Base-by-base conservation (phyloP, 2,797 vertebrate species). In the Brotula barbata region DNA sequence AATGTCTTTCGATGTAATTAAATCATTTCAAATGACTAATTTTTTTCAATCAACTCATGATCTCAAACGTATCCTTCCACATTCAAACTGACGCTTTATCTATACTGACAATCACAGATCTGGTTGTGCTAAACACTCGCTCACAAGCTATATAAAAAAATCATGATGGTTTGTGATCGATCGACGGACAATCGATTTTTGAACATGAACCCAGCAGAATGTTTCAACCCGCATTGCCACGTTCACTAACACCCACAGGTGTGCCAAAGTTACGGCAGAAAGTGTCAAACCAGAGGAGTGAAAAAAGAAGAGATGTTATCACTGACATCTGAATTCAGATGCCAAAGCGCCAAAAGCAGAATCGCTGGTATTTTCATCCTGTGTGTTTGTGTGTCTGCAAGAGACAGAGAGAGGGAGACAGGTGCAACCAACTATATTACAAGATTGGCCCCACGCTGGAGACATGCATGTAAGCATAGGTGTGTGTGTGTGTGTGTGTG, bases 251-350 rank as follows among this genome's bases (percentile, higher is more conserved):
- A 28, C 20, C 34, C n/a, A 64, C 89, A 90, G 88, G 84, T 89
- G 89, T 80, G 71, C 49, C 61, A 49, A 66, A 66, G 74, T 71
- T 82, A 81, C 73, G 82, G 85, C 71, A 80, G 61, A 80, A 64
- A 49, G 77, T 80, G 81, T 78, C 72, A 77, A 85, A 83, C 85
- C 83, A 66, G 62, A 81, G 33, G 68, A 75, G 79, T 82, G 82
- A 77, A 85, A 90, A 80, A 76, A 87, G 79, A 78, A 2, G 0
- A 52, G 71, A 82, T 72, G 66, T 49, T 88, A 90, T 90, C 89
- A 7, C 49, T 67, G 28, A 52, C 70, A 83, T 85, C 86, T 87
- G 82, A 64, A 64, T 73, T 81, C 67, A 71, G 70, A 82, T 78
- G 77, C 75, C 61, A 78, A 59, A 55, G 63, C 50, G 44, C 37